A percentile compares a stretch with the other conserved stretches of the same genome.
phyloP scores from a whole-genome alignment of 2,797 vertebrate species.

The Sebastes minor region DNA sequence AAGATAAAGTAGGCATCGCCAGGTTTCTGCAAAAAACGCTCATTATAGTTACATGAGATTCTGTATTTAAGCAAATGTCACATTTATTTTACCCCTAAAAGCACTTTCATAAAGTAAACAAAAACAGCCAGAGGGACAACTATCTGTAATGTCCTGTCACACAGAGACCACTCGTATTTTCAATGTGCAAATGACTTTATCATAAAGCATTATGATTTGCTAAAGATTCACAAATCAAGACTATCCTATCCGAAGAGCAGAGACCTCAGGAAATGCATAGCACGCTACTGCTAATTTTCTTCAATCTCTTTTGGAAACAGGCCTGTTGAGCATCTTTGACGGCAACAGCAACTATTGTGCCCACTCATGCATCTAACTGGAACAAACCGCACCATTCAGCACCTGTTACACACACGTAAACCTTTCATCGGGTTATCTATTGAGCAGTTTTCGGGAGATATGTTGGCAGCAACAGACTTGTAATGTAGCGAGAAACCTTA shows the following conservation, averaged over 20 bases:
- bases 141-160: not conserved
- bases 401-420: slow-evolving; percentile 11
- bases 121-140: not conserved
- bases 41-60: not conserved
- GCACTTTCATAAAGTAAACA: not conserved
- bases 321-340: slow-evolving; percentile 20
- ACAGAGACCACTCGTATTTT: not conserved
- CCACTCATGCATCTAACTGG: slow-evolving; percentile 2
- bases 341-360: not conserved
- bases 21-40: not conserved
- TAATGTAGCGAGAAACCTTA: not conserved
- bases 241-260: not conserved
- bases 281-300: not conserved
- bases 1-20: not conserved
- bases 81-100: not conserved
- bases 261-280: not conserved
- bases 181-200: not conserved
- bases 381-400: slow-evolving; percentile 29
- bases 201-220: not conserved
- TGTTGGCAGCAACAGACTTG: not conserved
- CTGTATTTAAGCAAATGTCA: not conserved
- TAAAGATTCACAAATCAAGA: not conserved
- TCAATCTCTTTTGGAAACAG: not conserved
- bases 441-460: not conserved
- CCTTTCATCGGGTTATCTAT: not conserved